Evolutionary conservation across 2,888 invertebrate species (phyloP), one percentile per base, ranked within the genome.

Genomic region (Hyposoter didymator): DNA sequence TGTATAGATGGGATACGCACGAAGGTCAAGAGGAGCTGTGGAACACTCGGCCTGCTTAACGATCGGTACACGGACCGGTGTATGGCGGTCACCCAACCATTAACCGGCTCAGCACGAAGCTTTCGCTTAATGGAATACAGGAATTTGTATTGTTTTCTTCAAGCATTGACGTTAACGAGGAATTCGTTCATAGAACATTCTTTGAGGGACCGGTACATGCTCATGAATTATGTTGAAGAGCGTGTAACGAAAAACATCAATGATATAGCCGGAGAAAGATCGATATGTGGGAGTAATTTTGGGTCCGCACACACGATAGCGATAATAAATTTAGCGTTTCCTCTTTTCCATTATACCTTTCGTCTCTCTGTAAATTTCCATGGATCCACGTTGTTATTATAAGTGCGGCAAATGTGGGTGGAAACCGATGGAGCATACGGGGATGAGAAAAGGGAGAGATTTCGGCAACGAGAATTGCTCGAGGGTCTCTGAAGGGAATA

Each of bases 391-490:
- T 59, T 67, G 52, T 78, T 59, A 55, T 76, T 72, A 73, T 64
- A 45, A 28, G n/a, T 66, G 43, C 72, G 52, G 39, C 66, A 78
- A 80, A 75, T 76, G 84, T 22, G 49, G 64, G 69, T 55, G 76
- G 74, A 59, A 69, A 79, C 78, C 59, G 64, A 75, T 66, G 32
- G 73, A 69, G 69, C 83, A 69, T 22, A 49, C 32, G 55, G 76
- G 45, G 75, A 78, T 64, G 78, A 75, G 75, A 78, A 81, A 64
- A 74, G 78, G 79, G 74, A 73, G 81, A 79, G 43, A 83, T 78
- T 76, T 74, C 69, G 52, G 82, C 67, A 43, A 76, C 82, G 82
- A 72, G 75, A 84, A 84, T 87, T 82, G 78, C 82, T 75, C 12
- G 66, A 82, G 82, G 82, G 69, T 64, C 64, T 76, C 52, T 32